Base-by-base conservation (phyloP, 2,888 invertebrate species). In the Ornithoptera alexandrae region DNA sequence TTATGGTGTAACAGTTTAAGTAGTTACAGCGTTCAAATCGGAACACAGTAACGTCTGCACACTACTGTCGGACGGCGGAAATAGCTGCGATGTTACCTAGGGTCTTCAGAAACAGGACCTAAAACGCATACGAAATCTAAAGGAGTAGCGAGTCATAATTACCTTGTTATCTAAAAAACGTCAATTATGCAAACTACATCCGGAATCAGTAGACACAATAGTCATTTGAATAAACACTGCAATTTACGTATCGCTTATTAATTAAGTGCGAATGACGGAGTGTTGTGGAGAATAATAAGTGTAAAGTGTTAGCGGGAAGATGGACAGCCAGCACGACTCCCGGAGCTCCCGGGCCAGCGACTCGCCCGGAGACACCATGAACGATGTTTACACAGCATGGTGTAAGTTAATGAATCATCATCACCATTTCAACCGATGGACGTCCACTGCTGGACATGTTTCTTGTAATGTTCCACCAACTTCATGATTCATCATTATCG, bases 381-480 rank as follows among this genome's bases (percentile, higher is more conserved):
- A 94, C 79, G 94, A 94, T 78, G 94, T 94, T 24, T 94, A 94
- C 77, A 94, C 93, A 61, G 94, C 94, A 17, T 94, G 94, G 94
- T 94, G 94, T 94, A 85, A 94, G 94, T 94, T 62, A 5, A 39
- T 10, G 7, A 39, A 8, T 30, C 30, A 30, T 30, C 30, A 30
- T 30, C 30, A 30, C 30, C 30, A 30, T 30, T 30, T 30, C 0
- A 30, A 30, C 5, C 30, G 30, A 30, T 30, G 30, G 30, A 30
- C 30, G 22, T 22, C 22, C 22, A 22, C 22, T 22, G n/a, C n/a
- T n/a, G n/a, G n/a, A 24, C 4, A 24, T 24, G 24, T 24, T 4
- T 24, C 24, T 24, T 24, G 24, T 24, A 24, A 24, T 24, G 24
- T 24, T 24, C 2, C 24, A 24, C 24, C 2, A 24, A 24, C 2